Evolutionary conservation across 2,888 invertebrate genomes (phyloP).

Genomic region (Dasypolia templi): DNA sequence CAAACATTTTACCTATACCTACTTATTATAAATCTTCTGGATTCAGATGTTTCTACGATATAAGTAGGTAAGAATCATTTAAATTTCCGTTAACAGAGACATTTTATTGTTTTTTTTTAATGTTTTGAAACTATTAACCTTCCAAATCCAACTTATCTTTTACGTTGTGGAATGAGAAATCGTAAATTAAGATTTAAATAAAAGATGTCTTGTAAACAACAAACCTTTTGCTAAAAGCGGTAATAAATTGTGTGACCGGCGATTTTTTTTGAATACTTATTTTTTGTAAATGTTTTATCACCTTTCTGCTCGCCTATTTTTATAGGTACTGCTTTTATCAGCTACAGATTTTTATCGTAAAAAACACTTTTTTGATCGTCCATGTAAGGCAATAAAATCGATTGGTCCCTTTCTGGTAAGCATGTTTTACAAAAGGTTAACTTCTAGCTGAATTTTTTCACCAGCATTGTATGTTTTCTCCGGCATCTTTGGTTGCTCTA

Average conservation of each 20-base stretch:
- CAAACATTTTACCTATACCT: not conserved
- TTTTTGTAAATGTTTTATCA: constrained; percentile 72
- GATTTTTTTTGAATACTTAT: constrained; percentile 69
- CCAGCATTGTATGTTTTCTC: not conserved
- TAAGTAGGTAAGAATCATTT: constrained; percentile 54
- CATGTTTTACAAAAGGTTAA: not conserved
- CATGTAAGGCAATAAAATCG: constrained; percentile 48
- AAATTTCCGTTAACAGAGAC: constrained; percentile 65
- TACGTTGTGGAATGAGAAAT: constrained; percentile 81
- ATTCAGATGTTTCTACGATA: constrained; percentile 34
- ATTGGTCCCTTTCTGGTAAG: constrained; percentile 2
- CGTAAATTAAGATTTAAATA: constrained; percentile 88
- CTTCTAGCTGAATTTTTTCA: not conserved
- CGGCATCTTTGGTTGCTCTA: not conserved
- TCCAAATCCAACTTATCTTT: constrained; percentile 82
- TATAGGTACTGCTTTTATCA: constrained; percentile 69
- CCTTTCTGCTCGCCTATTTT: constrained; percentile 74
- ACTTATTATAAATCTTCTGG: too few relatives aligned
- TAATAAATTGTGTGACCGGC: constrained; percentile 82
- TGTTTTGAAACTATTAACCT: constrained; percentile 71
- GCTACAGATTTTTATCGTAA: constrained; percentile 67
- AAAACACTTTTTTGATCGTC: constrained; percentile 50
- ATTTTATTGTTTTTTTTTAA: constrained; percentile 63
- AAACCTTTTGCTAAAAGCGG: constrained; percentile 89
- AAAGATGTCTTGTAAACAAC: constrained; percentile 88